Base-by-base conservation (phyloP, 2,888 invertebrate species). In the Calliopum simillimum region DNA sequence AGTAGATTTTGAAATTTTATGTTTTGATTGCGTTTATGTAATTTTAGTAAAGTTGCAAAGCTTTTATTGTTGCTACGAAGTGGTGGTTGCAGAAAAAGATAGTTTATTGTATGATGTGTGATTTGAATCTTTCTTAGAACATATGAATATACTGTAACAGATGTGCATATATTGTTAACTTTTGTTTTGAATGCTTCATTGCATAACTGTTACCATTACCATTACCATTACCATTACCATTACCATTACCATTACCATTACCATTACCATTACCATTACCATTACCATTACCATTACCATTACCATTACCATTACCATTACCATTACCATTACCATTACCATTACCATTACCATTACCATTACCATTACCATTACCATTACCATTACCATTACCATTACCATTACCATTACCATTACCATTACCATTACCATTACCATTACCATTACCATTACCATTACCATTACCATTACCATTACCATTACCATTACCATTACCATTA, bases 161-260 rank as follows among this genome's bases (percentile, higher is more conserved):
- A n/a, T n/a, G n/a, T n/a, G n/a, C n/a, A n/a, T n/a, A n/a, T n/a
- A n/a, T n/a, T n/a, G n/a, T n/a, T n/a, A n/a, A n/a, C n/a, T n/a
- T n/a, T n/a, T n/a, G n/a, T n/a, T n/a, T n/a, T n/a, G n/a, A n/a
- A n/a, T n/a, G n/a, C n/a, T n/a, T n/a, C n/a, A n/a, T n/a, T n/a
- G n/a, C n/a, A n/a, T n/a, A n/a, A n/a, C n/a, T n/a, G 19, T 56
- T 59, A 68, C 53, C 4, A 49, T 68, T 21, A 59, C 53, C 47
- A 59, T 68, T n/a, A 68, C 59, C 25, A 68, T 68, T 21, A 68
- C 33, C 25, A 68, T 68, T 41, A 68, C 53, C 33, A 53, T 68
- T 14, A 59, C 53, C 25, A 59, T 68, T 25, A 68, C 43, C n/a
- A 68, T 68, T 33, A 68, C 53, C 25, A 68, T 68, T 21, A 68